Evolutionary conservation across 2,797 vertebrate genomes (phyloP), one percentile per base, ranked within the genome.

Genomic region (Crenichthys baileyi): DNA sequence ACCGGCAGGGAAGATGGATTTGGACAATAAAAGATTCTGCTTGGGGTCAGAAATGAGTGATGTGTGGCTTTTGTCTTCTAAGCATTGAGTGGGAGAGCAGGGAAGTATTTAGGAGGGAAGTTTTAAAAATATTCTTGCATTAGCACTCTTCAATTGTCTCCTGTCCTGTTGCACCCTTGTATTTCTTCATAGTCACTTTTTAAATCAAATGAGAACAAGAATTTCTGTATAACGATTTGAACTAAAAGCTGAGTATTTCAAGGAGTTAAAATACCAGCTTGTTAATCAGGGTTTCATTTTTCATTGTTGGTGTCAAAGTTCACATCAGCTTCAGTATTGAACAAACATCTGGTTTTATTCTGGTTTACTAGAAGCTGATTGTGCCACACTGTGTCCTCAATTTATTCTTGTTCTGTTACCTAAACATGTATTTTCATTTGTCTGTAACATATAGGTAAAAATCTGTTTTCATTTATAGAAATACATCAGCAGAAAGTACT

Each of bases 41-140:
- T n/a, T 70, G 86, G 88, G 90, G 88, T 91, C 88, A 86, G 94
- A 95, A 96, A 96, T 83, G 92, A 96, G 93, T 94, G 24, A 75
- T 55, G 72, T 78, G 90, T 72, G 87, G 83, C 81, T 89, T 92
- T 87, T 88, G 82, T 90, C 89, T 91, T 92, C 79, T 86, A 76
- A 92, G 75, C 81, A 67, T 85, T 82, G 84, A 89, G 92, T 86
- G 87, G 87, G 81, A 94, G 88, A 91, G 79, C 63, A 88, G 87
- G 93, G 91, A 95, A 93, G 88, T 87, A 93, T 96, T 94, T 95
- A 88, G 89, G 92, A 93, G 95, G 88, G 90, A 94, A 89, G 87
- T 91, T 77, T 95, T 94, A 93, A 94, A 95, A 94, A 94, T 91
- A 93, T 90, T 83, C 73, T 93, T 92, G 88, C 87, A 93, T 93